Base-by-base conservation (phyloP, 1,140 invertebrate species). In the Matsumurasca onukii region DNA sequence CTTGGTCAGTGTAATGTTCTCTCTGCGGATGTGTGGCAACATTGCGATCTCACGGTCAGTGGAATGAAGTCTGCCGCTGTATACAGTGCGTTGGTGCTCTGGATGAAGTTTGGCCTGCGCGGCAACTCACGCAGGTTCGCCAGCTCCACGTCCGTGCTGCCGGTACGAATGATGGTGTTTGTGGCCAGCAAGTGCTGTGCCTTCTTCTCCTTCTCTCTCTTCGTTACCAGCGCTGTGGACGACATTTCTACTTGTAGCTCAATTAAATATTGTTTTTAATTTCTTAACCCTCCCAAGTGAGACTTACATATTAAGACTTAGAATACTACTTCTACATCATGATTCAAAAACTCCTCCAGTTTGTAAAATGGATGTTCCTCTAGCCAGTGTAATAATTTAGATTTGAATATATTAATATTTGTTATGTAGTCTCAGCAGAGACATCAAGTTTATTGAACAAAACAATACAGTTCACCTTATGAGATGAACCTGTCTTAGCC, bases 61-160 rank as follows among this genome's bases (percentile, higher is more conserved):
- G 0, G 71, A 22, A 67, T 57, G 67, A 70, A 59, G 24, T 70
- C 61, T 13, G 69, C 48, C 1, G 82, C 80, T 15, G 85, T 86
- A 74, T 97, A 96, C 0, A 95, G 80, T 13, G 90, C 88, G 77
- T 95, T 95, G 9, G 84, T 89, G 27, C 91, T 90, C 73, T 94
- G 91, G 17, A 92, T 83, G 66, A 90, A 89, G 72, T 86, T 85
- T 1, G 86, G 84, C 72, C 86, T 73, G 1, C 87, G 80, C 1
- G 93, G 93, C 15, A 95, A 82, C 77, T 96, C 92, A 31, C 91
- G 83, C n/a, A 97, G 81, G 0, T 90, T 91, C 0, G 92, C 93
- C n/a, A 97, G 81, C 75, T 97, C 92, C 5, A 94, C 86, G 73
- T 95, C 92, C 0, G 89, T 86, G 1, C 86, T 51, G n/a, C 72